phyloP scores from a whole-genome alignment of 2,797 vertebrate genomes.

The Pagetopsis macropterus region DNA sequence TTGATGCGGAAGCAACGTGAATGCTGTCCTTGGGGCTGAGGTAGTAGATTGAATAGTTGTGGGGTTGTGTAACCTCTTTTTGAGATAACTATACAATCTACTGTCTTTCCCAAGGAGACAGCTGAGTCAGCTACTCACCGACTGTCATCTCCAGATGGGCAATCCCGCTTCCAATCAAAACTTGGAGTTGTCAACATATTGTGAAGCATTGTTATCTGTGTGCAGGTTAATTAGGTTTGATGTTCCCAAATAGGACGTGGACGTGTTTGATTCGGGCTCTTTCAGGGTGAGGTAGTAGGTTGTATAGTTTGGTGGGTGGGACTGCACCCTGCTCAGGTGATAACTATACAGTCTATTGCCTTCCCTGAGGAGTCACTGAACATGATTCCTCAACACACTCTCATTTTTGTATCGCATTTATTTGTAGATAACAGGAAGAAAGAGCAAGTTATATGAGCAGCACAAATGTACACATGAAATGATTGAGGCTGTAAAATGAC shows the following conservation, averaged over 20 bases:
- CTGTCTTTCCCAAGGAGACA: slow-evolving; percentile 96
- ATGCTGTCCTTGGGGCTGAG: slow-evolving; percentile 95
- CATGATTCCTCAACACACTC: slow-evolving; percentile 31
- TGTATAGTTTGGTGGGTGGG: slow-evolving; percentile 97
- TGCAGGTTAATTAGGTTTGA: slow-evolving; percentile 8
- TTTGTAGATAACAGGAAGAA: slow-evolving; percentile 16
- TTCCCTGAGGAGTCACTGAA: slow-evolving; percentile 86
- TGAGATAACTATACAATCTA: slow-evolving; percentile 96
- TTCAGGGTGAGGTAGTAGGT: slow-evolving; percentile 95
- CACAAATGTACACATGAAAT: slow-evolving; percentile 12
- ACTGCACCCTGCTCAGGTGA: slow-evolving; percentile 90
- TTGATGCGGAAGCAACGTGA: slow-evolving; percentile 54
- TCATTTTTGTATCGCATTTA: slow-evolving; percentile 31
- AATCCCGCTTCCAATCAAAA: slow-evolving; percentile 44
- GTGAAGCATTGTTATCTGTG: slow-evolving; percentile 18
- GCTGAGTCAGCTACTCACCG: slow-evolving; percentile 81
- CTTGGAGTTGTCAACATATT: slow-evolving; percentile 30
- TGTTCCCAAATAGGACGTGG: slow-evolving; percentile 3
- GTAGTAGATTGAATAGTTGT: slow-evolving; percentile 99
- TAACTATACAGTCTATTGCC: slow-evolving; percentile 98
- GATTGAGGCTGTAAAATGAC: slow-evolving; percentile 15
- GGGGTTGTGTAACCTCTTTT: slow-evolving; percentile 86
- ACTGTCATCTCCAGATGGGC: slow-evolving; percentile 49
- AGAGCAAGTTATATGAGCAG: slow-evolving; percentile 13
- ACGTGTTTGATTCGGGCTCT: slow-evolving; percentile 64